Base-by-base conservation (phyloP, 2,113 vertebrate genomes). In the Gasterosteus nipponicus region DNA sequence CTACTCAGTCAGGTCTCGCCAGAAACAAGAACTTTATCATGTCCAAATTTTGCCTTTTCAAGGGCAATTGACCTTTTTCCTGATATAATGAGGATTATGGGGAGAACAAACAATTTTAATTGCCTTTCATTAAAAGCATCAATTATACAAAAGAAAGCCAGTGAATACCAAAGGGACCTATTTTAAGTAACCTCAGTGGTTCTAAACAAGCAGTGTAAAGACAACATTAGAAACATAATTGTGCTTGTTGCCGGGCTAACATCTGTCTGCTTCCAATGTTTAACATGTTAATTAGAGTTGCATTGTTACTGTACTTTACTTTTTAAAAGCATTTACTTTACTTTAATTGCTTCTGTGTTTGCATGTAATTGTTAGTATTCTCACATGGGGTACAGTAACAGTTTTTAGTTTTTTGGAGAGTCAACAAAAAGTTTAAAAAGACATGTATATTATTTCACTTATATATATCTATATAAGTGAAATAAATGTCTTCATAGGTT, bases 141-240 rank as follows among this genome's bases (percentile, higher is more conserved):
- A 73, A 70, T 61, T 73, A 39, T 46, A 35, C 62, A 59, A 35
- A 44, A 5, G 44, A 19, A 2, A 38, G 19, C 1, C 14, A 4
- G 22, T 26, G 26, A 68, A 79, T 26, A 29, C 77, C 57, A 53
- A 7, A 56, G 77, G 77, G 77, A 79, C 29, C 22, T 5, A 1
- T 53, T 78, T 73, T 46, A 44, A 70, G 12, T 73, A 22, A 1
- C 61, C 62, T 66, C 4, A 60, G 69, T 53, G 61, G 7, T n/a
- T n/a, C 14, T 4, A 47, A 77, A 63, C 58, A 18, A 74, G 38
- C 22, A 15, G 15, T n/a, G 5, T 10, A 22, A 15, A 74, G 54
- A 14, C 35, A 70, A 63, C 29, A 46, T 0, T 14, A 29, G 31
- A 38, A 19, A 59, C 16, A 58, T 78, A 66, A 78, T 73, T 72